Base-by-base conservation (phyloP, 1,140 invertebrate species). In the Thaumetopoea pityocampa region DNA sequence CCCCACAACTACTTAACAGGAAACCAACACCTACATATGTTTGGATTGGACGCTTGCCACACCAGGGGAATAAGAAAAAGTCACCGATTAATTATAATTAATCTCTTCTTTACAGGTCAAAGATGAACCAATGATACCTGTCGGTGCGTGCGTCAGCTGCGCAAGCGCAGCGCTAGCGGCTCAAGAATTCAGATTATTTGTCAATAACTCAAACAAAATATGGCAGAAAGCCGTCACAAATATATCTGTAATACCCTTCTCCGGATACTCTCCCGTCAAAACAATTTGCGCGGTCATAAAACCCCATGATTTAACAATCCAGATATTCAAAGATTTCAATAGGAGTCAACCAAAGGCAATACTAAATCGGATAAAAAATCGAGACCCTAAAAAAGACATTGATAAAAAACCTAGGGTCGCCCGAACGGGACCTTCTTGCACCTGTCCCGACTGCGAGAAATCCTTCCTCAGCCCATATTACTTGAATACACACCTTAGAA, bases 391-490 rank as follows among this genome's bases (percentile, higher is more conserved):
- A 24, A 46, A 35, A 17, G n/a, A 28, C 0, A 37, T 43, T 1
- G 45, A 64, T 2, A 53, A 59, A 26, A 81, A 70, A 15, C 51
- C 60, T 0, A 45, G 70, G 26, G 43, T 52, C 0, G 54, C 54
- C 0, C 35, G 76, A 1, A 38, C 60, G 0, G 73, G 78, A 0
- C 69, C 69, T 1, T 20, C 53, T 0, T 78, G 72, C 12, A 19
- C 11, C 1, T 86, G 84, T 29, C 54, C 56, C 0, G 74, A 76
- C 8, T 86, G 84, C 20, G 79, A 77, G 0, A 85, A 85, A 46
- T 33, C 41, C 1, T 86, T 85, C 36, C 41, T 48, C 1, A 85
- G 73, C 24, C 68, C 77, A 0, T 66, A 81, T 8, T 82, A 68
- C 41, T 51, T 84, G 4, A 79, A 72, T 35, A 48, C 69, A 20